These are phyloP conservation scores for Eurytoma californica DNA, from an alignment of 2,888 invertebrate species.

Conservation along the genomic window DNA sequence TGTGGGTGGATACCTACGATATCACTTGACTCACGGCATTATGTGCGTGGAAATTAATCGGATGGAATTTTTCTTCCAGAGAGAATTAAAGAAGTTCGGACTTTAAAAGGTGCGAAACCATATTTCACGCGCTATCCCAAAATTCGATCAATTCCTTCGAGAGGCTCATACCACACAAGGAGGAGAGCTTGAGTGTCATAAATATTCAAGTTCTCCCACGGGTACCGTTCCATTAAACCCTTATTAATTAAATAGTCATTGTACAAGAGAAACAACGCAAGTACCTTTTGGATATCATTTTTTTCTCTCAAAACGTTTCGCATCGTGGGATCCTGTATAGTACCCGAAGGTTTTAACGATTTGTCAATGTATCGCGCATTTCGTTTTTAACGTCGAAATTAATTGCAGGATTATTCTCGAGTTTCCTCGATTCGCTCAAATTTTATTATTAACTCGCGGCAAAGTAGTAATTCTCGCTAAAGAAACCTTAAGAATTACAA, in stretches of 20 bases:
- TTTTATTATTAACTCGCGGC: too few species aligned
- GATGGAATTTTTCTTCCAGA: constrained; percentile 3
- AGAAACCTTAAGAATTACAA: neutral
- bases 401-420: too few species aligned
- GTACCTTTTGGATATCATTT: neutral
- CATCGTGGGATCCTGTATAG: too few species aligned
- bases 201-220: neutral
- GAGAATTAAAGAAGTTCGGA: neutral
- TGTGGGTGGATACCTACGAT: too few species aligned
- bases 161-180: neutral
- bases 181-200: constrained; percentile 5
- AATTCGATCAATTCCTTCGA: constrained; percentile 13
- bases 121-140: neutral
- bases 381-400: too few species aligned
- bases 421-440: too few species aligned
- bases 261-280: constrained; percentile 5
- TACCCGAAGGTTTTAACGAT: too few species aligned
- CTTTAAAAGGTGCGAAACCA: neutral
- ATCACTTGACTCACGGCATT: neutral
- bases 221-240: constrained; percentile 12
- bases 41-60: constrained; percentile 27
- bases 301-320: neutral
- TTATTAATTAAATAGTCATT: neutral
- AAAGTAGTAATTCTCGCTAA: neutral
- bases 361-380: too few species aligned